Conservation (phyloP, 2,888 invertebrate species). For the Patella ulyssiponensis region DNA sequence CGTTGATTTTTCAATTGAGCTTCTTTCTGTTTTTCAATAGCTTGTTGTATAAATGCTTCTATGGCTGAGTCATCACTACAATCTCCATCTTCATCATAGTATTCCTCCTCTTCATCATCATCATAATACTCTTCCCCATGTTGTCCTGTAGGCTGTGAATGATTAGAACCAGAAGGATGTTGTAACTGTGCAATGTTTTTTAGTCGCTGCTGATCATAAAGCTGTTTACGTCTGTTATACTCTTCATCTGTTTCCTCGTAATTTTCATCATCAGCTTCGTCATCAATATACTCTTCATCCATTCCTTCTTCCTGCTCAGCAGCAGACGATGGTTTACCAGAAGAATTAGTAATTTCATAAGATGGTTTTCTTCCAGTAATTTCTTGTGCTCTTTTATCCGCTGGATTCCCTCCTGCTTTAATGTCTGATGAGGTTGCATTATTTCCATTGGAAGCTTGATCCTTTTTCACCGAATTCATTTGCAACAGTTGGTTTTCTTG, state of each 20-base stretch:
- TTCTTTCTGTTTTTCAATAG: not conserved
- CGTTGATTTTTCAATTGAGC: not conserved
- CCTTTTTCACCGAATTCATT: no score
- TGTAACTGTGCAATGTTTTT: not conserved
- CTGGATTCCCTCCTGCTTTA: no score
- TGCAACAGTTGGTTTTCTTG: no score
- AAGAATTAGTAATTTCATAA: no score
- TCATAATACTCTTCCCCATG: not conserved
- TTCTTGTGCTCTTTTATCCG: no score
- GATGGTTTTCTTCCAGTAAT: no score
- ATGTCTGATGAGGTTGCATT: not conserved
- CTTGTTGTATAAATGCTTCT: not conserved
- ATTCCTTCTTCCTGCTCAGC: not conserved
- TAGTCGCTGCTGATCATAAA: not conserved
- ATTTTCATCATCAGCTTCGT: not conserved
- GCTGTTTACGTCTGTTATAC: not conserved
- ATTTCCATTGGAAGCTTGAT: not conserved
- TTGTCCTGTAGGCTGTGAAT: not conserved
- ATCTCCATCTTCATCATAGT: not conserved
- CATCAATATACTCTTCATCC: not conserved
- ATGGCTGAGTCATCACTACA: constrained; percentile 1
- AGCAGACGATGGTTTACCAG: no score
- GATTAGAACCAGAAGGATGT: not conserved
- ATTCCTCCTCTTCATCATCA: not conserved
- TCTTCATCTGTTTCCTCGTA: not conserved